Percentiles rank a stretch among this genome's conserved stretches.
Evolutionary conservation across 2,113 vertebrate species (phyloP).

Genomic region (Neotoma lepida): DNA sequence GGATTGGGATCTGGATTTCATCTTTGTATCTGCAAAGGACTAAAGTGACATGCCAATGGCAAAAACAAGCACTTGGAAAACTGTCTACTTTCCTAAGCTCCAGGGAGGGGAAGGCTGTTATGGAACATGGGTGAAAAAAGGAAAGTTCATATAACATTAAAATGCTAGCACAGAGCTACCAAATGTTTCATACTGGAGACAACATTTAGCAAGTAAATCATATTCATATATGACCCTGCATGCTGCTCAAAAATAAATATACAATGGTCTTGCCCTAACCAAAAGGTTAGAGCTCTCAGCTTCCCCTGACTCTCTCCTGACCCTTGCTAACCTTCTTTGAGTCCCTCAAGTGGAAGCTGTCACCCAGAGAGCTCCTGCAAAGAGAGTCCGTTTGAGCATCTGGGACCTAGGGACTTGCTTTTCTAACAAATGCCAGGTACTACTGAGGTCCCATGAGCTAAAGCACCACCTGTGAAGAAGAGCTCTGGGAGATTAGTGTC

Average conservation of each 20-base stretch:
- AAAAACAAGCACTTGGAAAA: background rate
- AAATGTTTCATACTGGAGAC: background rate
- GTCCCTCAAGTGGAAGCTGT: accelerated
- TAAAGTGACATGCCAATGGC: background rate
- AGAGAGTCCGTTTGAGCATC: background rate
- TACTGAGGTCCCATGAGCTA: too few relatives aligned
- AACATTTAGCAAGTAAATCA: background rate
- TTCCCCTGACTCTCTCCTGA: background rate
- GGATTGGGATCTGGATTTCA: background rate
- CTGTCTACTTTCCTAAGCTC: background rate
- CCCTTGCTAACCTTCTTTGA: background rate
- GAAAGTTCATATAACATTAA: background rate
- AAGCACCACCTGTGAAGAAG: background rate
- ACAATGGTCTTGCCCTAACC: background rate
- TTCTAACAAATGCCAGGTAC: background rate
- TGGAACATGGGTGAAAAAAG: background rate
- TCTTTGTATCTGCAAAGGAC: background rate
- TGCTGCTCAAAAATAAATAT: background rate
- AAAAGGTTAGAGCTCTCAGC: background rate
- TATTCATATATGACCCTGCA: background rate
- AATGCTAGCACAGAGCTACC: background rate
- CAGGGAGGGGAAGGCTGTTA: background rate
- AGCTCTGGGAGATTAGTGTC: background rate
- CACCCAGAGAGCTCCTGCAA: background rate
- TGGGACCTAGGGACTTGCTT: background rate